Evolutionary conservation across 2,797 vertebrate species (phyloP), one percentile per base, ranked within the genome.

Genomic region (Linurgus olivaceus): DNA sequence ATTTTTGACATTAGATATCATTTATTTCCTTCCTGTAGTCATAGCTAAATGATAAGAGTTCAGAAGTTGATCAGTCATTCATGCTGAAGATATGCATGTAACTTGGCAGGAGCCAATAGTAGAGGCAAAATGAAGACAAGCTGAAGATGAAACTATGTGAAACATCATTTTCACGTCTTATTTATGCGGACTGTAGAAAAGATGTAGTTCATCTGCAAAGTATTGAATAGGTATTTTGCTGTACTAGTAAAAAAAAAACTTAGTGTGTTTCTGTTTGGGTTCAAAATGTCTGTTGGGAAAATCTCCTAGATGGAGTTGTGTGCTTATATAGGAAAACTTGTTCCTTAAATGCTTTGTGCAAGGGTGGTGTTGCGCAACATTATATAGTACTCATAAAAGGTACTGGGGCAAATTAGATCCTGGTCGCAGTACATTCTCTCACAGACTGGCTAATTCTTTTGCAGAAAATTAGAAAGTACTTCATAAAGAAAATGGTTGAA

Each of bases 251-350:
- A 67, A 76, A 67, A 76, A 72, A 20, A 31, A 68, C 15, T 37
- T 38, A 3, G 1, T 13, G 2, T 45, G 26, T 55, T 86, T 79
- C 33, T 33, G 3, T 61, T 77, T 70, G 17, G 0, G 0, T 40
- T 91, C 7, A 29, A 57, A 85, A 44, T 0, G 0, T 63, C 8
- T 6, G 0, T 13, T 54, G 42, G 17, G 31, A 81, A 37, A 38
- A 55, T 73, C 14, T 89, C 13, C 18, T 63, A 38, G 24, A n/a
- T 15, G 13, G 65, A 81, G 7, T 61, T 72, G 26, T 77, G 24
- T 51, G 40, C 80, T 89, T 92, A 6, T 31, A 17, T 10, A 57
- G 67, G 24, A 76, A 88, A 66, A 79, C 17, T 7, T 35, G 44
- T 74, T 93, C 37, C 63, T 72, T 54, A 78, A 31, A 42, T 6